These are phyloP conservation scores for Mormyrops attenuatus DNA, from an alignment of 2,797 vertebrate genomes.

Conservation along the genomic window DNA sequence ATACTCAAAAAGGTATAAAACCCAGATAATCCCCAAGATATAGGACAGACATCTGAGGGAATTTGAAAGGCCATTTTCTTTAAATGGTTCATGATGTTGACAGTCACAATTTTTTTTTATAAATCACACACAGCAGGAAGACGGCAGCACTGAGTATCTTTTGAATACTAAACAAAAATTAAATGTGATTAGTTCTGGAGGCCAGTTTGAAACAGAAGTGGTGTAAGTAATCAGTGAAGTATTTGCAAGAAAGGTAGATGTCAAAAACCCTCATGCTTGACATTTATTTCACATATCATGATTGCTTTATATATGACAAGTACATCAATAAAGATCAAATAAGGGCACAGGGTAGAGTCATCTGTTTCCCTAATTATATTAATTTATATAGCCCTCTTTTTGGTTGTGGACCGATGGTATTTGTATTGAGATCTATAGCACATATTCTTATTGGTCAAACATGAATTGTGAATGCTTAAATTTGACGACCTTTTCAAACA, in stretches of 20 bases:
- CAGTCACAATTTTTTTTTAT: not conserved
- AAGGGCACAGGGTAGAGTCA: not conserved
- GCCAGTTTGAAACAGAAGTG: not conserved
- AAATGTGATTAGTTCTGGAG: not conserved
- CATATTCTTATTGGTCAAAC: not conserved
- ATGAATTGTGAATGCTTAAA: not conserved
- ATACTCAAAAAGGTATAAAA: not conserved
- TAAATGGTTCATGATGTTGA: not conserved
- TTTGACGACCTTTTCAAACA: not conserved
- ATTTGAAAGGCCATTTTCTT: not conserved
- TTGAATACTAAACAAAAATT: not conserved
- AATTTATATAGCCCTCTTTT: not conserved
- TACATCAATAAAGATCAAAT: conserved; percentile 4
- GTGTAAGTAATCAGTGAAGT: not conserved
- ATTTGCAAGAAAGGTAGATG: not conserved
- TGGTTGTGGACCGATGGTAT: not conserved
- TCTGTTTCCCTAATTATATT: not conserved
- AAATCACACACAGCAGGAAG: not conserved
- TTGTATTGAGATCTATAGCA: not conserved
- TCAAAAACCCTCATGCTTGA: not conserved
- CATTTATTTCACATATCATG: not conserved
- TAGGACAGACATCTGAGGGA: not conserved
- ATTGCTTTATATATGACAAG: not conserved
- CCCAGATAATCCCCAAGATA: not conserved
- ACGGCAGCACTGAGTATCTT: not conserved